Conservation (phyloP, 2,113 vertebrate species). For the Pogonocichla stellata region DNA sequence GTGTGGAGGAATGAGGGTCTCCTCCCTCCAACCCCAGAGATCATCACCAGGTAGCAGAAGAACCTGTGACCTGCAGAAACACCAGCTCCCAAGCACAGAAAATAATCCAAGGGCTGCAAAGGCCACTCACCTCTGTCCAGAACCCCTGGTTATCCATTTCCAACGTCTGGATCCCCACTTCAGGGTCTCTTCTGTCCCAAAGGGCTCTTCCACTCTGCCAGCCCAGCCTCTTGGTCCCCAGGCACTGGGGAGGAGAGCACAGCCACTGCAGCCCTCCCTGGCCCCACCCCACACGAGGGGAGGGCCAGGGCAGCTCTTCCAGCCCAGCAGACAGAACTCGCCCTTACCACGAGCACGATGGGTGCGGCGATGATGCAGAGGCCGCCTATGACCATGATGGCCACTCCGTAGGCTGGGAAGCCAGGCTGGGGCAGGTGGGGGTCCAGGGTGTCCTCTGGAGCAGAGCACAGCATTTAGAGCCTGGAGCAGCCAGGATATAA, state of each 20-base stretch:
- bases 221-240: background rate
- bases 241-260: background rate
- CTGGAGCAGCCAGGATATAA: background rate
- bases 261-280: background rate
- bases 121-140: background rate
- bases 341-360: background rate
- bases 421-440: background rate
- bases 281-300: background rate
- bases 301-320: background rate
- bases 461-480: background rate
- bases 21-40: background rate
- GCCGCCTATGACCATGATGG: background rate
- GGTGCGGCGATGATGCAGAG: background rate
- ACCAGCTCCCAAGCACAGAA: background rate
- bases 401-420: conserved; percentile 11
- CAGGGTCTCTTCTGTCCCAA: background rate
- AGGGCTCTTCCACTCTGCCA: background rate
- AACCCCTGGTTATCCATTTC: conserved; percentile 48
- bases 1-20: rapidly evolving
- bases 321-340: background rate
- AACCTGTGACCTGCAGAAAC: background rate
- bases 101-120: rapidly evolving
- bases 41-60: background rate
- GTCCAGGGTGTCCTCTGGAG: conserved; percentile 37
- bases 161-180: background rate